A percentile compares a stretch with the other conserved stretches of the same genome.
Conservation (phyloP, 2,113 vertebrate genomes). For the Psittacula cyanocephala region DNA sequence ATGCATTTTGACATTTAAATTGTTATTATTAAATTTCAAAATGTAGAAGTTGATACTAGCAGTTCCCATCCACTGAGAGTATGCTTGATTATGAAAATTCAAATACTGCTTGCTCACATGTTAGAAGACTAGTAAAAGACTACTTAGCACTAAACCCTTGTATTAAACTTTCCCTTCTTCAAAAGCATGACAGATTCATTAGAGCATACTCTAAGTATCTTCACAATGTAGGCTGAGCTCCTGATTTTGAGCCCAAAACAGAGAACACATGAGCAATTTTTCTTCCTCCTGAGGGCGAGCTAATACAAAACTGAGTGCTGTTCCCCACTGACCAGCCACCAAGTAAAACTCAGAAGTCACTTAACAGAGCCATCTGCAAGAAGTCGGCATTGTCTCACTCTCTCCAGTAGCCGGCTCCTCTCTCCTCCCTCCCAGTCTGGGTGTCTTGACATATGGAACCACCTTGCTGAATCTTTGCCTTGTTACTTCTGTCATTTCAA, state of each 20-base stretch:
- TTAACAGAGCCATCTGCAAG: not conserved
- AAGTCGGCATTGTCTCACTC: not conserved
- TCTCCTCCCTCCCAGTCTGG: not conserved
- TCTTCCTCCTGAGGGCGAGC: not conserved
- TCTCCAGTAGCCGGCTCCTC: not conserved
- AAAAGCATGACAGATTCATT: not conserved
- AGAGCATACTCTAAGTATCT: fast-evolving
- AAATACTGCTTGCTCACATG: not conserved
- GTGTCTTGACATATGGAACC: fast-evolving
- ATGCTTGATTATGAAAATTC: not conserved
- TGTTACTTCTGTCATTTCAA: not conserved
- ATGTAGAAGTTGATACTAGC: not conserved
- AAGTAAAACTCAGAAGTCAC: not conserved
- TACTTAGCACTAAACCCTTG: not conserved
- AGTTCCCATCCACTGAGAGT: not conserved
- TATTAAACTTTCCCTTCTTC: not conserved
- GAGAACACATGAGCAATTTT: not conserved
- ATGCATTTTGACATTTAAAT: not conserved
- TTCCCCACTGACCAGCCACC: not conserved
- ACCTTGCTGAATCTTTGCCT: not conserved
- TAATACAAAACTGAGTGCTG: not conserved
- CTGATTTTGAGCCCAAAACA: not conserved
- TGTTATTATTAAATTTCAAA: not conserved
- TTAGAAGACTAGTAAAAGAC: not conserved
- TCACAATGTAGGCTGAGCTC: not conserved